These are phyloP conservation scores for Falco columbarius DNA, from an alignment of 2,797 vertebrate species.

Conservation along the genomic window DNA sequence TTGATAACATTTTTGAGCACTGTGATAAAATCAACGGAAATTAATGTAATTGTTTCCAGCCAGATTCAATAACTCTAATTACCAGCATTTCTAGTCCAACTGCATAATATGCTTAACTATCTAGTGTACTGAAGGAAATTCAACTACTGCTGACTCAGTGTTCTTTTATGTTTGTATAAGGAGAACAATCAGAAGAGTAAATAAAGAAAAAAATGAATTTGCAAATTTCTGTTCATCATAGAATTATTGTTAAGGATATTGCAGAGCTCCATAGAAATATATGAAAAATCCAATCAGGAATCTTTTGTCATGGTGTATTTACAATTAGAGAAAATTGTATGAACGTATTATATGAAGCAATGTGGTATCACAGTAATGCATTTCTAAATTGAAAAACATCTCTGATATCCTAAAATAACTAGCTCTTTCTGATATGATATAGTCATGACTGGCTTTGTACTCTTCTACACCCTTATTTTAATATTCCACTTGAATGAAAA, in stretches of 20 bases:
- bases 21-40: not conserved
- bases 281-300: constrained; percentile 34
- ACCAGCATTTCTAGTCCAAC: constrained; percentile 1
- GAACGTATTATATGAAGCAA: not conserved
- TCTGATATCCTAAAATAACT: not conserved
- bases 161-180: constrained; percentile 11
- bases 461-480: not conserved
- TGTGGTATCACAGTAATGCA: not conserved
- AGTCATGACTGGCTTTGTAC: not conserved
- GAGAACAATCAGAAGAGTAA: constrained; percentile 28
- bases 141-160: not conserved
- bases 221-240: not conserved
- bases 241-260: not conserved
- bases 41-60: constrained; percentile 16
- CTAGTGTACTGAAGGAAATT: not conserved
- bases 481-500: not conserved
- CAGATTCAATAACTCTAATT: constrained; percentile 35
- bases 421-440: not conserved
- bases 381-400: constrained; percentile 15
- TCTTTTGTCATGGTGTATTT: not conserved
- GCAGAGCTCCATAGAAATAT: not conserved
- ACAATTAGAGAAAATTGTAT: constrained; percentile 50
- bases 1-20: constrained; percentile 11
- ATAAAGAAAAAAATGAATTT: constrained; percentile 20
- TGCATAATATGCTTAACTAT: not conserved